These are phyloP conservation scores for Agapostemon virescens DNA, from an alignment of 2,888 invertebrate species.

Conservation along the genomic window DNA sequence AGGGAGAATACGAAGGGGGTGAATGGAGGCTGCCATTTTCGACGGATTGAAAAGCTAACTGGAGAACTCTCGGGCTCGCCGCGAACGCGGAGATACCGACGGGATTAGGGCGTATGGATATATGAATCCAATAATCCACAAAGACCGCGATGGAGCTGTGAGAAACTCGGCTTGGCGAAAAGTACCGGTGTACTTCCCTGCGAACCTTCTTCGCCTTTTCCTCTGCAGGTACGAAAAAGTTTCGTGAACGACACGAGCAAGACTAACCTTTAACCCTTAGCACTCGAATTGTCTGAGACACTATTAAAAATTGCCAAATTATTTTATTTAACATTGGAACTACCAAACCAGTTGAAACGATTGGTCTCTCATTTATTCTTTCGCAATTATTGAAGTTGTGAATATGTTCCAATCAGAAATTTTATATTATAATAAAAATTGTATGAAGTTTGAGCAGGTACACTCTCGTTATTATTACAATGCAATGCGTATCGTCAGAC, in stretches of 20 bases:
- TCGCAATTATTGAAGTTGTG: too few relatives aligned
- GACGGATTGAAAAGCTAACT: constrained; percentile 32
- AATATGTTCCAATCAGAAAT: too few relatives aligned
- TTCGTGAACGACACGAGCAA: neutral
- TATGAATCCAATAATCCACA: constrained; percentile 28
- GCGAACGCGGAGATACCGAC: constrained; percentile 14
- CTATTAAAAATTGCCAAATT: too few relatives aligned
- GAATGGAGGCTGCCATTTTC: constrained; percentile 28
- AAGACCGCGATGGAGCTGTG: neutral
- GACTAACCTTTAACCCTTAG: neutral
- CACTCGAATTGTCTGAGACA: too few relatives aligned
- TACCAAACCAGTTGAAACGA: too few relatives aligned
- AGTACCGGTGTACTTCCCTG: neutral
- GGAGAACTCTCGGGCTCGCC: neutral
- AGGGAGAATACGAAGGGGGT: constrained; percentile 10
- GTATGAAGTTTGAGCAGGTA: too few relatives aligned
- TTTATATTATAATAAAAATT: too few relatives aligned
- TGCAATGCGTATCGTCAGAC: too few relatives aligned
- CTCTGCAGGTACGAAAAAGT: neutral
- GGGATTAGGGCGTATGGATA: constrained; percentile 22
- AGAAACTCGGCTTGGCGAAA: neutral
- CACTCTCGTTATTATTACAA: too few relatives aligned
- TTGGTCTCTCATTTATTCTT: too few relatives aligned
- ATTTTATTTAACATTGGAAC: too few relatives aligned
- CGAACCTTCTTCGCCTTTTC: neutral